phyloP scores from a whole-genome alignment of 2,888 invertebrate species.

The Chironomus riparius region DNA sequence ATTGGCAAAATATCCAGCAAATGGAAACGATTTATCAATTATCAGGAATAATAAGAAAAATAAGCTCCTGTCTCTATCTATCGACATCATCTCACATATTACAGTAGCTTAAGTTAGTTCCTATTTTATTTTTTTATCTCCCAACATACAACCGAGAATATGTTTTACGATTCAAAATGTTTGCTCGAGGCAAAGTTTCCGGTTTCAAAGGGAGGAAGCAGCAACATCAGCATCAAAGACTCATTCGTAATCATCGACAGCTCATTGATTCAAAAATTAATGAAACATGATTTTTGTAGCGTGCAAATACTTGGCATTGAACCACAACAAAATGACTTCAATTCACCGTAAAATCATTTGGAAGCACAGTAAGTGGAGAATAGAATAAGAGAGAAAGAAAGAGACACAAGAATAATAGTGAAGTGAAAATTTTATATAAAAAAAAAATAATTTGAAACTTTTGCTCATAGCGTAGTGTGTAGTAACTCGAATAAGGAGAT shows the following conservation, averaged over 20 bases:
- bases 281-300: conserved; percentile 22
- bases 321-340: conserved; percentile 18
- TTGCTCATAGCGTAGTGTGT: too few species aligned
- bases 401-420: background rate
- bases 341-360: conserved; percentile 22
- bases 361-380: conserved; percentile 25
- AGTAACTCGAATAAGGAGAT: too few species aligned
- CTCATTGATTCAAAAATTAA: conserved; percentile 20
- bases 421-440: background rate
- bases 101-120: too few species aligned
- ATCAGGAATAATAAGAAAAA: background rate
- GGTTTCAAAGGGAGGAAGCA: conserved; percentile 4
- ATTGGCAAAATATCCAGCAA: background rate
- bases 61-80: conserved; percentile 7
- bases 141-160: background rate
- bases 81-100: background rate
- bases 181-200: conserved; percentile 23
- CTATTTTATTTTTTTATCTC: background rate
- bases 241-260: background rate
- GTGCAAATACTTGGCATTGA: background rate
- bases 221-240: background rate
- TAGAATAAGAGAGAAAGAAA: background rate
- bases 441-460: background rate
- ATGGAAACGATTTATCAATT: conserved; percentile 17
- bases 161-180: conserved; percentile 19